A percentile compares a stretch with the other conserved stretches of the same genome.
Evolutionary conservation across 2,888 invertebrate species (phyloP).

Genomic region (Hypercompe scribonia): DNA sequence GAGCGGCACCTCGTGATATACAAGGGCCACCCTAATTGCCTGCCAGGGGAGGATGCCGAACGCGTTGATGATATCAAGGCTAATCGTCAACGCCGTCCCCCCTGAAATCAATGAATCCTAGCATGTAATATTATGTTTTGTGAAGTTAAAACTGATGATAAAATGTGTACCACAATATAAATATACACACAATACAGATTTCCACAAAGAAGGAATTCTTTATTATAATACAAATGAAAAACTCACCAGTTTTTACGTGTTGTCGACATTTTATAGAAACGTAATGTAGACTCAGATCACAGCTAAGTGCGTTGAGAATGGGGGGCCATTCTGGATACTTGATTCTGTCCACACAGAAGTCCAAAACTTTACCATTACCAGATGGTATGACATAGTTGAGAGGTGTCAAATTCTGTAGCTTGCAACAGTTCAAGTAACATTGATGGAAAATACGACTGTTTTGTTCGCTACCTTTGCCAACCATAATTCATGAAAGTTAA

Average conservation of each 20-base stretch:
- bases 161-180: no score
- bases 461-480: conserved; percentile 76
- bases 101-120: no score
- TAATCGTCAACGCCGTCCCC: no score
- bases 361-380: conserved; percentile 85
- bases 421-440: conserved; percentile 83
- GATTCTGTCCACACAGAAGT: conserved; percentile 91
- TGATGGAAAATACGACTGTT: conserved; percentile 82
- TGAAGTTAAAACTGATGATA: no score
- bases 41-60: no score
- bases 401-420: conserved; percentile 80
- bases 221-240: conserved; percentile 15
- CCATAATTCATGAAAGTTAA: conserved; percentile 66
- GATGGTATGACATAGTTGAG: conserved; percentile 74
- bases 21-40: no score
- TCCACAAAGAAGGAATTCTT: not conserved
- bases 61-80: no score
- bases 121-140: no score
- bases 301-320: conserved; percentile 90
- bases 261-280: conserved; percentile 89
- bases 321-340: conserved; percentile 92
- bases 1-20: no score
- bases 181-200: no score
- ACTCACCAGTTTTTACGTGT: conserved; percentile 77
- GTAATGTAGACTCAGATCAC: conserved; percentile 90